phyloP scores from a whole-genome alignment of 2,113 vertebrate species.

The Otocyon megalotis region DNA sequence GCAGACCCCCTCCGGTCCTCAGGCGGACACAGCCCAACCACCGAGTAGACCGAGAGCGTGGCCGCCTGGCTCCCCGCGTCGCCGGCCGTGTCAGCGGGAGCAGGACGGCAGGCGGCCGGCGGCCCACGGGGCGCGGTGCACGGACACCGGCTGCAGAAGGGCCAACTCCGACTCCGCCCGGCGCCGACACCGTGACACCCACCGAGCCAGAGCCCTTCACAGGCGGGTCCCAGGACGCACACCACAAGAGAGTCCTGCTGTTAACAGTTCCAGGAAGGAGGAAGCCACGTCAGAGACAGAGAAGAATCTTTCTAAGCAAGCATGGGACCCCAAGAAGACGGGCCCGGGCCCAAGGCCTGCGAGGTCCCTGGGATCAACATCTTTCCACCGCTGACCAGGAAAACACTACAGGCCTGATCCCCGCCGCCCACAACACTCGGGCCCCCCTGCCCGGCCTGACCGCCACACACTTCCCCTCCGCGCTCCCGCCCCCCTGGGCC shows the following conservation, averaged over 20 bases:
- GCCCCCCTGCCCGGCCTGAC: slow-evolving; percentile 97
- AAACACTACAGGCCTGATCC: slow-evolving; percentile 91
- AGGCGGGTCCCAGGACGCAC: slow-evolving; percentile 94
- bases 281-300: slow-evolving; percentile 90
- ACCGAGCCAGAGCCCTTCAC: slow-evolving; percentile 93
- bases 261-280: slow-evolving; percentile 95
- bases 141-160: slow-evolving; percentile 98
- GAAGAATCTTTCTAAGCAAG: slow-evolving; percentile 91
- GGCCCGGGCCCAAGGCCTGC: slow-evolving; percentile 94
- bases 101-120: slow-evolving; percentile 94
- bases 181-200: slow-evolving; percentile 97
- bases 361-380: slow-evolving; percentile 99
- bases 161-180: slow-evolving; percentile 99
- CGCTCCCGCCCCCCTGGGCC: slow-evolving; percentile 97
- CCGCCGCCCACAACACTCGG: slow-evolving; percentile 94
- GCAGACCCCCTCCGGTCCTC: slow-evolving; percentile 94
- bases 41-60: slow-evolving; percentile 96
- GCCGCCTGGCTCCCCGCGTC: slow-evolving; percentile 96
- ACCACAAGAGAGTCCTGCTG: slow-evolving; percentile 96
- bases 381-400: slow-evolving; percentile 97
- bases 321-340: slow-evolving; percentile 96
- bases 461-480: slow-evolving; percentile 98
- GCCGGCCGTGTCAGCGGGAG: too few relatives aligned
- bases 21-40: slow-evolving; percentile 97
- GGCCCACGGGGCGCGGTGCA: slow-evolving; percentile 98